These are phyloP conservation scores for Cardinalis cardinalis DNA, from an alignment of 2,113 vertebrate genomes.

Conservation along the genomic window DNA sequence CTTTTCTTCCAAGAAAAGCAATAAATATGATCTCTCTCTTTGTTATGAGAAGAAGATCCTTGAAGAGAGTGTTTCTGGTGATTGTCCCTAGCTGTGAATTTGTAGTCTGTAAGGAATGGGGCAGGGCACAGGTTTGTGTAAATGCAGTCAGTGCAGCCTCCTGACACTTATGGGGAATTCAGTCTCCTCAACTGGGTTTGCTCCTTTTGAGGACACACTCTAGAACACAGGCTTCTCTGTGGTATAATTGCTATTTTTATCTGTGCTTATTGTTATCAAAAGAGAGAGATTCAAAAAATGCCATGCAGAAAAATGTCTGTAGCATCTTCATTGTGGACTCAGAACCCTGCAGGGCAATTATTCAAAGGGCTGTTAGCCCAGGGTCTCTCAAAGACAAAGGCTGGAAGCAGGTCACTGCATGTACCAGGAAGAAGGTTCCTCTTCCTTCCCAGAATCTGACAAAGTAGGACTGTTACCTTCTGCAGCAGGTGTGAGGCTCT, in stretches of 20 bases:
- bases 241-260: not conserved
- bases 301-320: not conserved
- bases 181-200: fast-evolving
- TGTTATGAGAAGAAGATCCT: not conserved
- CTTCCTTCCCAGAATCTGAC: not conserved
- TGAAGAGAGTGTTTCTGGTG: not conserved
- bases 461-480: not conserved
- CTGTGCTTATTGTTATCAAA: not conserved
- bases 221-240: not conserved
- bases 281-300: not conserved
- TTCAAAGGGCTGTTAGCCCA: not conserved
- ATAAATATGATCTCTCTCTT: not conserved
- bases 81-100: not conserved
- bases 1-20: not conserved
- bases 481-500: not conserved
- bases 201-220: not conserved
- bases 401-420: not conserved
- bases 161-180: not conserved
- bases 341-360: not conserved
- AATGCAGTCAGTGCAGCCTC: not conserved
- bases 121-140: not conserved
- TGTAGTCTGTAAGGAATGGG: not conserved
- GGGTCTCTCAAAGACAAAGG: not conserved
- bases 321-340: not conserved
- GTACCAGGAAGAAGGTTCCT: not conserved